These are phyloP conservation scores for Musca vetustissima DNA, from an alignment of 1,140 invertebrate species.

Conservation along the genomic window DNA sequence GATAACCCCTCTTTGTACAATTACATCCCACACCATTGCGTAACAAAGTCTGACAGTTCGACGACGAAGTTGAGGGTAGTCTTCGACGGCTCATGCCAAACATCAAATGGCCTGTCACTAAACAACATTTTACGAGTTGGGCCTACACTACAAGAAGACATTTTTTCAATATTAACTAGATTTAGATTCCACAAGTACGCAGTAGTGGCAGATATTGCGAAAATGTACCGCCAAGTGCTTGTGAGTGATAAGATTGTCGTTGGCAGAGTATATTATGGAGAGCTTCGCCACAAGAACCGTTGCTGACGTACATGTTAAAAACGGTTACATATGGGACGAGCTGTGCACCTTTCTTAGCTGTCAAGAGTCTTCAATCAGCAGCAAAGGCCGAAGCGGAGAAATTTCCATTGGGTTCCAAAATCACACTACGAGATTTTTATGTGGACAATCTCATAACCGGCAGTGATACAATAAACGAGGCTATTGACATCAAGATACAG, in stretches of 20 bases:
- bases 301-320: conserved; percentile 40
- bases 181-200: conserved; percentile 42
- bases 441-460: background rate
- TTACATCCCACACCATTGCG: too few species aligned
- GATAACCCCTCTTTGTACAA: too few species aligned
- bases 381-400: conserved; percentile 31
- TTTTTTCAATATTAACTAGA: conserved; percentile 49
- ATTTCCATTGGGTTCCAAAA: too few species aligned
- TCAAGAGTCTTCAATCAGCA: conserved; percentile 33
- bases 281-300: conserved; percentile 27
- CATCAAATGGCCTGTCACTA: conserved; percentile 29
- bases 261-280: conserved; percentile 54
- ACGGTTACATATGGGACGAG: conserved; percentile 50
- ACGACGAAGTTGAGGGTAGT: conserved; percentile 38
- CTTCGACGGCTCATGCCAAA: conserved; percentile 19
- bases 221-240: conserved; percentile 46
- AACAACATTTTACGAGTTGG: conserved; percentile 28
- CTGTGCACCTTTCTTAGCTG: conserved; percentile 44
- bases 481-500: too few species aligned
- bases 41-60: too few species aligned
- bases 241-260: conserved; percentile 30
- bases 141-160: conserved; percentile 27
- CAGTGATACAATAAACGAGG: background rate
- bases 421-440: background rate
- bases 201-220: conserved; percentile 34